Evolutionary conservation across 2,113 vertebrate species (phyloP).

Genomic region (Centropristis striata): DNA sequence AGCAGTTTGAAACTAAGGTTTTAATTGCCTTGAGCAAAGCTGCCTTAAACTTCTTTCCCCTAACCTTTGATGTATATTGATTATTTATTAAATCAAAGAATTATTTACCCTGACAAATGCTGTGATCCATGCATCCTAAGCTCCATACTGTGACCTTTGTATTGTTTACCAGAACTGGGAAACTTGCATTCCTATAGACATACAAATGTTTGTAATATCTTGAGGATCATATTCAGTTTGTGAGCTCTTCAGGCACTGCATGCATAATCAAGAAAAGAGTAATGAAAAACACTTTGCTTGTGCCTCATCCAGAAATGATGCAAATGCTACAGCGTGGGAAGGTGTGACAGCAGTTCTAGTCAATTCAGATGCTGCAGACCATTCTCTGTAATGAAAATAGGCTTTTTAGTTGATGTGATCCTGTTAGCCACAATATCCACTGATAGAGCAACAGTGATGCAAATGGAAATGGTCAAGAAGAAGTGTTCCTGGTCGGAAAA

Average conservation of each 20-base stretch:
- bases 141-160: constrained; percentile 18
- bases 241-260: constrained; percentile 44
- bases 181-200: constrained; percentile 2
- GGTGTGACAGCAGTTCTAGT: constrained; percentile 72
- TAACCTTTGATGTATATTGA: neutral
- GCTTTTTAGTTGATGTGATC: constrained; percentile 59
- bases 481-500: constrained; percentile 18
- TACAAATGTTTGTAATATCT: constrained; percentile 38
- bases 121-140: constrained; percentile 1
- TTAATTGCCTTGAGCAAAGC: constrained; percentile 25
- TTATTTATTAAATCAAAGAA: neutral
- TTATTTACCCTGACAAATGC: constrained; percentile 4
- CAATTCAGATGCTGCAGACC: constrained; percentile 54
- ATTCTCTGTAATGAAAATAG: constrained; percentile 55
- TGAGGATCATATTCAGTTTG: constrained; percentile 23
- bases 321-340: constrained; percentile 62
- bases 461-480: constrained; percentile 54
- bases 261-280: constrained; percentile 54
- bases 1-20: constrained; percentile 8
- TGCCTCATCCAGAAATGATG: constrained; percentile 63
- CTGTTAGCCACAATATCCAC: constrained; percentile 49
- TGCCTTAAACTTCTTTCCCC: neutral
- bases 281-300: constrained; percentile 40
- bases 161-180: neutral
- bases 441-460: constrained; percentile 31